Evolutionary conservation across 2,797 vertebrate genomes (phyloP).

Genomic region (Trematomus bernacchii): DNA sequence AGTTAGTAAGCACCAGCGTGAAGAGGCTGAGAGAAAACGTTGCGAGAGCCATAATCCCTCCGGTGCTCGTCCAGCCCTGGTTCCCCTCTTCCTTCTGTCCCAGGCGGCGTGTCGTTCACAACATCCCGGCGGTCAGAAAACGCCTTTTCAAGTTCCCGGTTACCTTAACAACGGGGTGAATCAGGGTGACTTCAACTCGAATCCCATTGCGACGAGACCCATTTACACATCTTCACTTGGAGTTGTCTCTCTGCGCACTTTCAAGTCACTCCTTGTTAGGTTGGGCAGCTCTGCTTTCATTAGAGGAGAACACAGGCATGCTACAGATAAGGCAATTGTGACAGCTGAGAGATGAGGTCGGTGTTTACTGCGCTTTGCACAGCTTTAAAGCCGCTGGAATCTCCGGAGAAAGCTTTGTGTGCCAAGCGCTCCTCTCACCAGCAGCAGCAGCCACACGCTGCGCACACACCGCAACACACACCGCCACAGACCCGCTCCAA

Average conservation of each 20-base stretch:
- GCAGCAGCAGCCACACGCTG: constrained; percentile 61
- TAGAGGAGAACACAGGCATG: neutral
- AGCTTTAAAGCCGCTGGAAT: constrained; percentile 44
- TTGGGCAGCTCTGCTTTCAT: constrained; percentile 42
- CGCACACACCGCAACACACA: constrained; percentile 50
- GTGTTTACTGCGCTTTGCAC: constrained; percentile 22
- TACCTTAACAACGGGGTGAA: constrained; percentile 42
- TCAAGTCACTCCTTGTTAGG: constrained; percentile 59
- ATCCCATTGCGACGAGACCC: constrained; percentile 69
- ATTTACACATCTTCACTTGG: constrained; percentile 43
- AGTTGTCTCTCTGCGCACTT: constrained; percentile 59
- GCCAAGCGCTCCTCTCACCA: constrained; percentile 59
- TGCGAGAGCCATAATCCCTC: constrained; percentile 82
- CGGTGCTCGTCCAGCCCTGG: constrained; percentile 59
- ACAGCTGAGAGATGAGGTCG: constrained; percentile 32
- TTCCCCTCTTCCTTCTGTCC: constrained; percentile 67
- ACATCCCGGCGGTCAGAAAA: constrained; percentile 75
- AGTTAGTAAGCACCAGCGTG: constrained; percentile 80
- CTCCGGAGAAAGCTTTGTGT: constrained; percentile 41
- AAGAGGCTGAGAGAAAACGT: constrained; percentile 80
- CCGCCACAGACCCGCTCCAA: constrained; percentile 40
- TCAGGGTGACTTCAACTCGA: constrained; percentile 67
- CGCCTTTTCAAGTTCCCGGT: constrained; percentile 66
- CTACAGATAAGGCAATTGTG: constrained; percentile 38
- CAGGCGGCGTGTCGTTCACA: constrained; percentile 65